Evolutionary conservation across 1,140 invertebrate genomes (phyloP), one percentile per base, ranked within the genome.

Genomic region (Pteromalus puparum): DNA sequence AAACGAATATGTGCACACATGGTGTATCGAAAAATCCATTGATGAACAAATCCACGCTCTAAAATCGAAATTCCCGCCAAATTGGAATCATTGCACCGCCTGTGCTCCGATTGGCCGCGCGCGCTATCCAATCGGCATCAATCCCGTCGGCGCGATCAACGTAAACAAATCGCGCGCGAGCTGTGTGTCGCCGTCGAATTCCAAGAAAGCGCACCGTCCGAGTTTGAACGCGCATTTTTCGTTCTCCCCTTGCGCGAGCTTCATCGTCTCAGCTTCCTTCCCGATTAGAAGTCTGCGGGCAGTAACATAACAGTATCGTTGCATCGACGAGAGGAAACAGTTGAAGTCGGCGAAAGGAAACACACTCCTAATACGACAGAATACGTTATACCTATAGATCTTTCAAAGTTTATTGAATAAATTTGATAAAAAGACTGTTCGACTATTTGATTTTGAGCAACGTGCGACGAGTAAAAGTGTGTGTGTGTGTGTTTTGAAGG

Each of bases 141-240:
- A 61, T 61, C 21, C 53, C 21, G 53, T 7, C 53, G 53, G 18
- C 53, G 53, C 53, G 53, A 61, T n/a, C n/a, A 61, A 61, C 46
- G 48, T 21, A 24, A n/a, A 38, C 12, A 38, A 61, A 75, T 68
- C 13, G 18, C 28, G 21, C 21, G 21, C 10, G 9, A 42, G 30
- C 30, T 5, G 30, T 5, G 30, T 34, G 30, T 5, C 38, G 6
- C 61, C 13, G 13, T 78, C 65, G 53, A 68, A 79, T 79, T 79
- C 77, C 15, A 67, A 42, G 77, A 79, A 79, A 79, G 53, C 77
- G 26, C 53, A 42, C 61, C 53, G 61, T n/a, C 28, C 21, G 65
- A 68, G 30, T 79, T 79, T 79, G n/a, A 79, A 79, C 65, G 15
- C 30, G 30, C 28, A 42, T 77, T 18, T 42, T 61, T 61, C 18